Evolutionary conservation across 2,797 vertebrate species (phyloP).

Genomic region (Thalassophryne amazonica): DNA sequence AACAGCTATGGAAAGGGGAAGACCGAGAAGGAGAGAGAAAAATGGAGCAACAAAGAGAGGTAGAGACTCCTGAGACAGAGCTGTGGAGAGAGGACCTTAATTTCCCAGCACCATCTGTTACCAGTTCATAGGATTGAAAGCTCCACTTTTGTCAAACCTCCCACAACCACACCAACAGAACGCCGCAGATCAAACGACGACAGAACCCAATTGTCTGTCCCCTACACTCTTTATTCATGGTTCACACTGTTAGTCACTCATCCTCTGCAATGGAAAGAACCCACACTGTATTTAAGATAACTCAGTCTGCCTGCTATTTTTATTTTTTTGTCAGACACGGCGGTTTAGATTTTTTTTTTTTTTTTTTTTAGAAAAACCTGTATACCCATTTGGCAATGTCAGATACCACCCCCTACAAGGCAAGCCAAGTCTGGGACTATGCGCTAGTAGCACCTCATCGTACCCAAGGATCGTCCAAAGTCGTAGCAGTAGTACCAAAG

Average conservation of each 20-base stretch:
- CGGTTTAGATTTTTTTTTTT: too few species aligned
- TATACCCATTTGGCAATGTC: neutral
- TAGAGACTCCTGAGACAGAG: slow-evolving; percentile 71
- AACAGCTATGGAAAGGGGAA: slow-evolving; percentile 8
- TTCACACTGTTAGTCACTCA: slow-evolving; percentile 19
- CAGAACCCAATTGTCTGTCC: slow-evolving; percentile 31
- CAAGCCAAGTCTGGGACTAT: too few species aligned
- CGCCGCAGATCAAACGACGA: too few species aligned
- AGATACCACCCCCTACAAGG: too few species aligned
- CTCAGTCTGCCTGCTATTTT: slow-evolving; percentile 29
- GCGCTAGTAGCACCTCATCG: too few species aligned
- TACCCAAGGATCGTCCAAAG: too few species aligned
- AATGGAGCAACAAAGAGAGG: slow-evolving; percentile 56
- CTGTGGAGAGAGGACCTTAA: slow-evolving; percentile 85
- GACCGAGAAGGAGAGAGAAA: slow-evolving; percentile 16
- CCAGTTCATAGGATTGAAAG: slow-evolving; percentile 80
- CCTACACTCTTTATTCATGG: slow-evolving; percentile 25
- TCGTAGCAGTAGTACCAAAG: too few species aligned
- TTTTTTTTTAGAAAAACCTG: neutral
- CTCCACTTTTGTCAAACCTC: slow-evolving; percentile 85
- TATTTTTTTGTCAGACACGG: too few species aligned
- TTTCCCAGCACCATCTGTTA: slow-evolving; percentile 94
- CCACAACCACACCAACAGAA: slow-evolving; percentile 69
- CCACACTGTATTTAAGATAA: slow-evolving; percentile 22
- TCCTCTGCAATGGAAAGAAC: slow-evolving; percentile 4